Conservation (phyloP, 2,888 invertebrate species). For the Anarsia innoxiella region DNA sequence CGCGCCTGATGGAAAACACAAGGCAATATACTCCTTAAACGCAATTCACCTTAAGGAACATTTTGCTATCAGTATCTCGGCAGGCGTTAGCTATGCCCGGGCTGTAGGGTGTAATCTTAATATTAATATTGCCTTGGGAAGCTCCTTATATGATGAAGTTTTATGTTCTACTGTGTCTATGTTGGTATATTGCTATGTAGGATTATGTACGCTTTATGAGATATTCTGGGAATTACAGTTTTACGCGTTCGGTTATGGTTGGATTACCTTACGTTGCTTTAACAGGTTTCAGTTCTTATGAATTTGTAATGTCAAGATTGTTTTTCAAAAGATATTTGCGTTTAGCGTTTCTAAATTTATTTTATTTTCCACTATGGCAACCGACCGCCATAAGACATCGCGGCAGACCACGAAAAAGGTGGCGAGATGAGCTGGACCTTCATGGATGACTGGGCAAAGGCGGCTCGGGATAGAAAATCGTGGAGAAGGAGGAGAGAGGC, state of each 20-base stretch:
- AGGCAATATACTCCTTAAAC: constrained; percentile 20
- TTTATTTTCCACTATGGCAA: too few relatives aligned
- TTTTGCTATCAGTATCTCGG: constrained; percentile 12
- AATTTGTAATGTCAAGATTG: too few relatives aligned
- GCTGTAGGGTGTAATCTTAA: constrained; percentile 51
- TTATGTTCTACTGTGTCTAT: constrained; percentile 44
- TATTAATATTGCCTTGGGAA: constrained; percentile 69
- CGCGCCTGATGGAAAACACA: constrained; percentile 21
- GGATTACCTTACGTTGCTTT: too few relatives aligned
- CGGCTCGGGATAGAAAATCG: too few relatives aligned
- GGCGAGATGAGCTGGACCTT: too few relatives aligned
- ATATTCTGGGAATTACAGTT: constrained; percentile 12
- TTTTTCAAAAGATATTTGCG: too few relatives aligned
- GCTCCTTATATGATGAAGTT: constrained; percentile 60
- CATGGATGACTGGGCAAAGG: too few relatives aligned
- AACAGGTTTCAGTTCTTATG: too few relatives aligned
- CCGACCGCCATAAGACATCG: too few relatives aligned
- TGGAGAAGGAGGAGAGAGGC: too few relatives aligned
- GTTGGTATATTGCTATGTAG: constrained; percentile 30
- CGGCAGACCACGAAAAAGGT: too few relatives aligned
- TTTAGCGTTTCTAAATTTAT: too few relatives aligned
- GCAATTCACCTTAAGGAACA: constrained; percentile 8
- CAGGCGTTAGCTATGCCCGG: constrained; percentile 23
- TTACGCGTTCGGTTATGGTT: constrained; percentile 10
- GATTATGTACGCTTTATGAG: constrained; percentile 32